These are phyloP conservation scores for Limanda limanda DNA, from an alignment of 2,113 vertebrate genomes.

Conservation along the genomic window DNA sequence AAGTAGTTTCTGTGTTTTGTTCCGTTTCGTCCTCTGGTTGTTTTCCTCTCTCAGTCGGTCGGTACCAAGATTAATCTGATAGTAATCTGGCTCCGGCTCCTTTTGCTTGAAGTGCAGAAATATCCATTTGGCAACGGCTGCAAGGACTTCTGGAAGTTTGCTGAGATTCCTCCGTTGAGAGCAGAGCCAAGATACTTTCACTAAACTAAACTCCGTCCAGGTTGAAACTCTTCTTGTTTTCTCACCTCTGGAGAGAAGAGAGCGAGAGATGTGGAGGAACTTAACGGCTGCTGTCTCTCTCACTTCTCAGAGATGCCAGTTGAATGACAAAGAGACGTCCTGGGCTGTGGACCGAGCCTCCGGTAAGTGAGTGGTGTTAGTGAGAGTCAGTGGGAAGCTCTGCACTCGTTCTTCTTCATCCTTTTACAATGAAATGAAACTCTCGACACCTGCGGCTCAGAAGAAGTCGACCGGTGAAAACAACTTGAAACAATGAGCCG, in stretches of 20 bases:
- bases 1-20: background rate
- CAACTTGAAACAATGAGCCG: slow-evolving; percentile 32
- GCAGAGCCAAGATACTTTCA: slow-evolving; percentile 11
- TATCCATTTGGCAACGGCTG: slow-evolving; percentile 21
- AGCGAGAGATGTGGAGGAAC: background rate
- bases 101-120: slow-evolving; percentile 28
- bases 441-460: slow-evolving; percentile 25
- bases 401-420: slow-evolving; percentile 27
- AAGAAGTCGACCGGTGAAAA: slow-evolving; percentile 21
- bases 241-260: slow-evolving; percentile 7
- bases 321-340: slow-evolving; percentile 34
- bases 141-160: slow-evolving; percentile 5
- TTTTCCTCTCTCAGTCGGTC: slow-evolving; percentile 12
- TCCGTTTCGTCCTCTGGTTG: background rate
- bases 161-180: background rate
- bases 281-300: slow-evolving; percentile 19
- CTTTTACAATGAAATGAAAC: slow-evolving; percentile 35
- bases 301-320: slow-evolving; percentile 7
- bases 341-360: slow-evolving; percentile 9
- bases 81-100: slow-evolving; percentile 31
- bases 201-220: slow-evolving; percentile 9
- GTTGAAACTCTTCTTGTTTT: slow-evolving; percentile 19
- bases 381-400: slow-evolving; percentile 28
- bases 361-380: slow-evolving; percentile 2
- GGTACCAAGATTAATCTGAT: slow-evolving; percentile 47